These are phyloP conservation scores for Epicampocera succincta DNA, from an alignment of 2,888 invertebrate species.

Conservation along the genomic window DNA sequence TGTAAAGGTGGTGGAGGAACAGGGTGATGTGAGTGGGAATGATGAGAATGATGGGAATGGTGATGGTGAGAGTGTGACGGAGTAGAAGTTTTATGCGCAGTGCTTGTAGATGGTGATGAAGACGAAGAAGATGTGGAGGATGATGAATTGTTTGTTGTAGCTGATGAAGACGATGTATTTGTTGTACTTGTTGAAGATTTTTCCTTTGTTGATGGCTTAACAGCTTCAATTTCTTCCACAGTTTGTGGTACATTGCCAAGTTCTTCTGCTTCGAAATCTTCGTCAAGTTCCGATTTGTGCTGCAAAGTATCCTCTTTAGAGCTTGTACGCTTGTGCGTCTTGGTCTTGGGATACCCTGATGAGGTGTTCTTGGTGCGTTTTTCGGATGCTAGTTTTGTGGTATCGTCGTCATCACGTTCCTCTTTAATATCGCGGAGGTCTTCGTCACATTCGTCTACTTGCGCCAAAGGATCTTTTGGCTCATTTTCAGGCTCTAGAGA, in stretches of 20 bases:
- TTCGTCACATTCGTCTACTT: slow-evolving; percentile 43
- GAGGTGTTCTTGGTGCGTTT: slow-evolving; percentile 37
- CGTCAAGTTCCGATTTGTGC: slow-evolving; percentile 50
- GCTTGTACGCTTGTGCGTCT: slow-evolving; percentile 60
- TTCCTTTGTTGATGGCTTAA: slow-evolving; percentile 61
- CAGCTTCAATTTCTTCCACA: slow-evolving; percentile 77
- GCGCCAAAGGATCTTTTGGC: slow-evolving; percentile 46
- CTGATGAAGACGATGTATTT: slow-evolving; percentile 40
- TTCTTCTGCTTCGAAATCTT: slow-evolving; percentile 42
- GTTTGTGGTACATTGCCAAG: slow-evolving; percentile 73
- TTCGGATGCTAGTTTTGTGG: slow-evolving; percentile 35
- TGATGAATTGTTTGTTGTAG: slow-evolving; percentile 34
- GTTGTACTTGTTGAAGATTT: slow-evolving; percentile 34
- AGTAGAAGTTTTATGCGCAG: slow-evolving; percentile 39
- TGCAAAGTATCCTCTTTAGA: slow-evolving; percentile 58
- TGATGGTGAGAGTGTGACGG: slow-evolving; percentile 44
- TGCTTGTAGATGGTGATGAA: slow-evolving; percentile 52
- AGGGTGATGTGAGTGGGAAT: slow-evolving; percentile 68
- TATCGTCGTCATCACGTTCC: slow-evolving; percentile 60
- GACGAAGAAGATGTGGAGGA: slow-evolving; percentile 30
- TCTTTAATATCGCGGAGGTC: slow-evolving; percentile 55
- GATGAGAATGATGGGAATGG: slow-evolving; percentile 53
- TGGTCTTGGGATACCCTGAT: slow-evolving; percentile 53
- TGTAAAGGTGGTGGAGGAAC: slow-evolving; percentile 64
- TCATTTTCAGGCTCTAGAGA: slow-evolving; percentile 71